A percentile compares a stretch with the other conserved stretches of the same genome.
phyloP scores from a whole-genome alignment of 1,140 invertebrate genomes.

The Apis dorsata region DNA sequence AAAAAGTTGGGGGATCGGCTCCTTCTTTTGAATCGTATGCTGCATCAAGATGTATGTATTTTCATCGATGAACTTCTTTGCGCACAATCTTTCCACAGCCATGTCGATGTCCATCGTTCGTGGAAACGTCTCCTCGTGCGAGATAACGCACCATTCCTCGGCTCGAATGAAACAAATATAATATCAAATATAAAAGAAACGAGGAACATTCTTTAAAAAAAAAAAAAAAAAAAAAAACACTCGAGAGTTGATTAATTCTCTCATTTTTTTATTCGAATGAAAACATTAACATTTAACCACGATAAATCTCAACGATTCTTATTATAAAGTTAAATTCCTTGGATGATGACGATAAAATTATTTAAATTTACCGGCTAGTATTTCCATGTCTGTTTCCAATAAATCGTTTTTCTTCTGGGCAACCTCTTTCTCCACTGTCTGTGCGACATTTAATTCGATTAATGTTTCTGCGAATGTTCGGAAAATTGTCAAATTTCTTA shows the following conservation, averaged over 20 bases:
- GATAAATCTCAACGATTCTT: background rate
- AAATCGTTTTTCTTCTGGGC: background rate
- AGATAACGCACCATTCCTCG: slow-evolving; percentile 71
- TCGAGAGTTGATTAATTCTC: background rate
- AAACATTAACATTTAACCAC: background rate
- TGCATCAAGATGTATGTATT: slow-evolving; percentile 62
- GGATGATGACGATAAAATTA: background rate
- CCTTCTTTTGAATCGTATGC: slow-evolving; percentile 44
- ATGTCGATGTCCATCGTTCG: slow-evolving; percentile 75
- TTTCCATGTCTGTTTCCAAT: background rate
- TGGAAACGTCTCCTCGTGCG: slow-evolving; percentile 62
- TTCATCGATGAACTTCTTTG: slow-evolving; percentile 64
- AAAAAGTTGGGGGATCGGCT: slow-evolving; percentile 70
- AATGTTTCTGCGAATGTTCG: background rate
- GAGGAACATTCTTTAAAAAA: background rate
- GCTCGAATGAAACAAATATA: slow-evolving; percentile 21
- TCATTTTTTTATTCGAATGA: background rate
- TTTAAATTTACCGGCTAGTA: slow-evolving; percentile 19
- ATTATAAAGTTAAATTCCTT: background rate
- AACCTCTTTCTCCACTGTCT: background rate
- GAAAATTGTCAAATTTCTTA: background rate
- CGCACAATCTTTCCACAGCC: slow-evolving; percentile 74
- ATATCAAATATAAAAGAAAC: background rate
- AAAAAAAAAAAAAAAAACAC: background rate
- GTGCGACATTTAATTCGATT: background rate